These are phyloP conservation scores for Adrianichthys oophorus DNA, from an alignment of 2,797 vertebrate genomes.

Conservation along the genomic window DNA sequence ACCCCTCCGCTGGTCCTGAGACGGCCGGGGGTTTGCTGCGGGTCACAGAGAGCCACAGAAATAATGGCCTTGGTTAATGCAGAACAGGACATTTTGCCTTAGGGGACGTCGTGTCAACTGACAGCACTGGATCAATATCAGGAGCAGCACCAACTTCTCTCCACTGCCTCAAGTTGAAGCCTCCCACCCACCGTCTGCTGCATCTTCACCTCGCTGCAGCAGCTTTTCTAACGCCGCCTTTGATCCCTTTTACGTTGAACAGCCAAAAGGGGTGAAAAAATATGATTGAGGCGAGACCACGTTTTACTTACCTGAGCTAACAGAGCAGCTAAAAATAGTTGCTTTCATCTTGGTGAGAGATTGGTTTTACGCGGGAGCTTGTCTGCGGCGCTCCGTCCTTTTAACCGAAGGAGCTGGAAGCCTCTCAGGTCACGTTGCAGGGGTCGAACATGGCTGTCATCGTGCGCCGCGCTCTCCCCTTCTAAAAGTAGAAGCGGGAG, in stretches of 20 bases:
- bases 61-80: conserved; percentile 68
- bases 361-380: conserved; percentile 37
- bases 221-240: conserved; percentile 33
- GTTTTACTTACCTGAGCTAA: conserved; percentile 54
- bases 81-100: conserved; percentile 57
- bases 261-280: conserved; percentile 21
- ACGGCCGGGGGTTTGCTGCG: conserved; percentile 31
- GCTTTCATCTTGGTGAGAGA: conserved; percentile 52
- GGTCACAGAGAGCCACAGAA: conserved; percentile 55
- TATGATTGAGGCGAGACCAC: conserved; percentile 42
- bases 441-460: conserved; percentile 46
- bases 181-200: conserved; percentile 48
- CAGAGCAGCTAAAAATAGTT: conserved; percentile 55
- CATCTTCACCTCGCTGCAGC: conserved; percentile 40
- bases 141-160: conserved; percentile 37
- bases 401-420: conserved; percentile 30
- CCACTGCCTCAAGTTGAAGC: conserved; percentile 43
- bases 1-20: conserved; percentile 54
- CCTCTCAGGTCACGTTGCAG: conserved; percentile 39
- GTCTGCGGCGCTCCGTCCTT: conserved; percentile 24
- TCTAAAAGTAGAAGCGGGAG: conserved; percentile 30
- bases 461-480: conserved; percentile 22
- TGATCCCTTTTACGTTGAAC: conserved; percentile 56
- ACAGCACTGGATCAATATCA: conserved; percentile 59
- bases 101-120: conserved; percentile 48